Percentiles rank a stretch among this genome's conserved stretches.
Evolutionary conservation across 53 echinoderm and acorn worm species (phyloP).

Genomic region (Holothuria leucospilota): DNA sequence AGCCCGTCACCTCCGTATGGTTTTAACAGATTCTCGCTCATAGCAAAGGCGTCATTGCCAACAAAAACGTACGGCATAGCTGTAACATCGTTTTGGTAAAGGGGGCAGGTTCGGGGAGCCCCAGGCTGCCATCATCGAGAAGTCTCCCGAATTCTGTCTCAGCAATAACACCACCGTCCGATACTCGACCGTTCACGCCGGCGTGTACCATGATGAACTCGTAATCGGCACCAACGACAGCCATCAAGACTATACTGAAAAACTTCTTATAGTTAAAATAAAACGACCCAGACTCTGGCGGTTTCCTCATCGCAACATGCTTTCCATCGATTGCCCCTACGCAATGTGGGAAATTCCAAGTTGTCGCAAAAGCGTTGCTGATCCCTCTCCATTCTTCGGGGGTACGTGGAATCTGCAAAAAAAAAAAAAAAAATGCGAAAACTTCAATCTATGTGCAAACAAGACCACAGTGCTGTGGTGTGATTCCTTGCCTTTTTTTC

Average conservation of each 20-base stretch:
- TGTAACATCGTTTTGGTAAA: neutral
- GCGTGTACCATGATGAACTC: constrained; percentile 8
- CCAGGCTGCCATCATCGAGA: neutral
- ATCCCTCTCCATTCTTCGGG: neutral
- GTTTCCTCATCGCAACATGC: neutral
- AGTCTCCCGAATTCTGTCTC: constrained; percentile 13
- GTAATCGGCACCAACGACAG: constrained; percentile 28
- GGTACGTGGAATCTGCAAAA: neutral
- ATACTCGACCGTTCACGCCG: constrained; percentile 13
- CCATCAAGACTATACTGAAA: constrained; percentile 34
- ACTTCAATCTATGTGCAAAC: constrained; percentile 31
- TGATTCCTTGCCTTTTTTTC: constrained; percentile 17
- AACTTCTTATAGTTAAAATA: constrained; percentile 35
- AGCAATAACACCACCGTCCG: constrained; percentile 21
- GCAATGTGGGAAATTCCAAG: no score
- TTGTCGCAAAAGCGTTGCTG: no score
- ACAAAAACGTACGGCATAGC: neutral
- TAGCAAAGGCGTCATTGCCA: constrained; percentile 2
- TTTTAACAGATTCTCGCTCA: constrained; percentile 5
- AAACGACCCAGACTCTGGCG: constrained; percentile 12
- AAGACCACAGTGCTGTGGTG: constrained; percentile 6
- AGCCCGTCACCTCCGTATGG: constrained; percentile 8
- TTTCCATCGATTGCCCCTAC: constrained; percentile 16
- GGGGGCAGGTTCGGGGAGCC: constrained; percentile 21
- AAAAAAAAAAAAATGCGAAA: neutral